A percentile compares a stretch with the other conserved stretches of the same genome.
These are phyloP conservation scores for Pluvialis apricaria DNA, from an alignment of 2,113 vertebrate genomes.

Conservation along the genomic window DNA sequence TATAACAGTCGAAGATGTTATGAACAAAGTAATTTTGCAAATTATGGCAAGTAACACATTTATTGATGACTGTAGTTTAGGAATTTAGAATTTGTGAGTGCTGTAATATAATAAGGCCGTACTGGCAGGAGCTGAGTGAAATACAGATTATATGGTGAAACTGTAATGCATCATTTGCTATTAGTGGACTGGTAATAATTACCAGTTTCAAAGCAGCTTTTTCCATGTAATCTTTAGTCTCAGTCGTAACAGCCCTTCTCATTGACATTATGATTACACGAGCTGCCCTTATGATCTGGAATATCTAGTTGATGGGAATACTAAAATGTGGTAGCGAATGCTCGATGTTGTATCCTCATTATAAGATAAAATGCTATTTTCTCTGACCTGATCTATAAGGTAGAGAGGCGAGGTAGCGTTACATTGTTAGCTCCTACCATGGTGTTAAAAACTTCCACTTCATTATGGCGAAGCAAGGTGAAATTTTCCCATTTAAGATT, in stretches of 20 bases:
- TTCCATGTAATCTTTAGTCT: conserved; percentile 79
- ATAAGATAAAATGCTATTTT: conserved; percentile 75
- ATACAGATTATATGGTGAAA: conserved; percentile 77
- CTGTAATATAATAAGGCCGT: conserved; percentile 70
- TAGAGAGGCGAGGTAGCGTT: conserved; percentile 47
- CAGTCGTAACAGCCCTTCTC: conserved; percentile 80
- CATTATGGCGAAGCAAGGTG: conserved; percentile 23
- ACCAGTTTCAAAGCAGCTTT: conserved; percentile 82
- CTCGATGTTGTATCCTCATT: conserved; percentile 75
- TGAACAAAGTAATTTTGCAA: conserved; percentile 82
- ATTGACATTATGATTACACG: conserved; percentile 81
- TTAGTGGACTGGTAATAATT: conserved; percentile 85
- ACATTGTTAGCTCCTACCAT: conserved; percentile 37
- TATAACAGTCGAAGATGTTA: conserved; percentile 79
- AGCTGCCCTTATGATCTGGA: conserved; percentile 78
- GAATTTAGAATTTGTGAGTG: conserved; percentile 73
- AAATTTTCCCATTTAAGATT: not conserved
- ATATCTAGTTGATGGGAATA: conserved; percentile 79
- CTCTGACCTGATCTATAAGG: conserved; percentile 71
- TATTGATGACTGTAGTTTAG: conserved; percentile 80
- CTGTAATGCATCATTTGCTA: conserved; percentile 82
- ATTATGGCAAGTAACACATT: conserved; percentile 79
- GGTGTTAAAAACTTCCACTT: conserved; percentile 45
- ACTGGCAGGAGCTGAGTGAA: conserved; percentile 68
- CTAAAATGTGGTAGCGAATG: conserved; percentile 68